Evolutionary conservation across 2,888 invertebrate species (phyloP).

Genomic region (Matsumyia berberina): DNA sequence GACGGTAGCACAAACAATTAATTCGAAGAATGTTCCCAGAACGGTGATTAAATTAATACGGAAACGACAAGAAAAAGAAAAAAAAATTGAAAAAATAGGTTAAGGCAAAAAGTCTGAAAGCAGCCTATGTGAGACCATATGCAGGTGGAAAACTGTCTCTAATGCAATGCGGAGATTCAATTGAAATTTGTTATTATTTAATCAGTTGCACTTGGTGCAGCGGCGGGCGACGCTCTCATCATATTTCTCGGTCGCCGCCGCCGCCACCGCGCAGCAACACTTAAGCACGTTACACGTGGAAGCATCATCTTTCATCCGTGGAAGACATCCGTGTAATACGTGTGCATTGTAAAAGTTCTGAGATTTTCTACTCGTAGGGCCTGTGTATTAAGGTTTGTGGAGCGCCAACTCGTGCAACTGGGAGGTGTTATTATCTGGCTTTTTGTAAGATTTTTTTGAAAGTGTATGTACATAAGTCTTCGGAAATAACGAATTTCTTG

Average conservation of each 20-base stretch:
- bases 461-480: slow-evolving; percentile 17
- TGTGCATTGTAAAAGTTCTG: slow-evolving; percentile 27
- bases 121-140: slow-evolving; percentile 21
- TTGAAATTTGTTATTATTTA: slow-evolving; percentile 58
- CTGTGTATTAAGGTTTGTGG: slow-evolving; percentile 54
- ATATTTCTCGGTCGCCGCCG: not conserved
- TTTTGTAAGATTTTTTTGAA: slow-evolving; percentile 10
- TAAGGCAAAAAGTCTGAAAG: slow-evolving; percentile 41
- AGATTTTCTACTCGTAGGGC: slow-evolving; percentile 40
- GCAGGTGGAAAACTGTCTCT: slow-evolving; percentile 27
- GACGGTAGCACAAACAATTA: slow-evolving; percentile 68
- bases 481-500: not conserved
- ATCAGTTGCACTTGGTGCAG: slow-evolving; percentile 44
- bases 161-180: slow-evolving; percentile 30
- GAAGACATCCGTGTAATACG: slow-evolving; percentile 39
- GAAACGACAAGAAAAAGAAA: slow-evolving; percentile 26
- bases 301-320: slow-evolving; percentile 25
- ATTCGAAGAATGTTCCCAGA: slow-evolving; percentile 69
- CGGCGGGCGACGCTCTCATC: not conserved
- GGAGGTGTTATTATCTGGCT: slow-evolving; percentile 21
- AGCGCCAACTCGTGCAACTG: slow-evolving; percentile 35
- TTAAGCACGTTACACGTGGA: slow-evolving; percentile 46
- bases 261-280: not conserved
- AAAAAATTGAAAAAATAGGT: slow-evolving; percentile 46
- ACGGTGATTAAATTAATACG: slow-evolving; percentile 60